A percentile compares a stretch with the other conserved stretches of the same genome.
These are phyloP conservation scores for Piliocolobus tephrosceles DNA, from an alignment of 2,113 vertebrate genomes.

Conservation along the genomic window DNA sequence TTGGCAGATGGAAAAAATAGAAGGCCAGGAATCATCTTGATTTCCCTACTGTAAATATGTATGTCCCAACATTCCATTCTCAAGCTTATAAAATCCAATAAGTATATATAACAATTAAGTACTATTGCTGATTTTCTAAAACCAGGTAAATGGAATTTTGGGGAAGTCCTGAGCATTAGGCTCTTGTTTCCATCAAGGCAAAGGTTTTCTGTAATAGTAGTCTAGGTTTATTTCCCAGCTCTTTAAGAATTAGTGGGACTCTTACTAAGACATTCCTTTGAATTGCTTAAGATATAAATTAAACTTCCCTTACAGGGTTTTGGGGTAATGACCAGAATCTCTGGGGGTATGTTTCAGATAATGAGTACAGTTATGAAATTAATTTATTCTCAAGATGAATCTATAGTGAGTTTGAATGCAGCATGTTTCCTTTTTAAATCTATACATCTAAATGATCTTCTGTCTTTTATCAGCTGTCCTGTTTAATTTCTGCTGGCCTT, in stretches of 20 bases:
- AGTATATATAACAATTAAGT: background rate
- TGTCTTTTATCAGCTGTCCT: constrained; percentile 75
- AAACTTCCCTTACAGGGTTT: constrained; percentile 42
- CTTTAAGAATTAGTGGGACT: constrained; percentile 18
- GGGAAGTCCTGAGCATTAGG: background rate
- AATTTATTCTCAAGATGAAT: constrained; percentile 60
- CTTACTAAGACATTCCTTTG: background rate
- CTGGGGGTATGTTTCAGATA: constrained; percentile 49
- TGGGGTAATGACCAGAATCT: background rate
- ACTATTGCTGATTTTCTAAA: background rate
- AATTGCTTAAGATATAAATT: constrained; percentile 55
- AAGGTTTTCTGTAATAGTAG: background rate
- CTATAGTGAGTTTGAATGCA: constrained; percentile 6
- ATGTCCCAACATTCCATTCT: background rate
- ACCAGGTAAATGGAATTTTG: background rate
- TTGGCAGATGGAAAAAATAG: background rate
- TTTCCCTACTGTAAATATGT: background rate
- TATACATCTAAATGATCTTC: constrained; percentile 45
- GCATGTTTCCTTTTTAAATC: constrained; percentile 59
- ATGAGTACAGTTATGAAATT: constrained; percentile 41
- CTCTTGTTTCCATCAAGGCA: background rate
- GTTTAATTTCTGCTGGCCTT: constrained; percentile 62
- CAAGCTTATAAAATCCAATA: background rate
- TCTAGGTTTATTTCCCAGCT: constrained; percentile 13
- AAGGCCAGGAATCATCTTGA: background rate